Base-by-base conservation (phyloP, 2,888 invertebrate species). In the Heterodera filipjevi region DNA sequence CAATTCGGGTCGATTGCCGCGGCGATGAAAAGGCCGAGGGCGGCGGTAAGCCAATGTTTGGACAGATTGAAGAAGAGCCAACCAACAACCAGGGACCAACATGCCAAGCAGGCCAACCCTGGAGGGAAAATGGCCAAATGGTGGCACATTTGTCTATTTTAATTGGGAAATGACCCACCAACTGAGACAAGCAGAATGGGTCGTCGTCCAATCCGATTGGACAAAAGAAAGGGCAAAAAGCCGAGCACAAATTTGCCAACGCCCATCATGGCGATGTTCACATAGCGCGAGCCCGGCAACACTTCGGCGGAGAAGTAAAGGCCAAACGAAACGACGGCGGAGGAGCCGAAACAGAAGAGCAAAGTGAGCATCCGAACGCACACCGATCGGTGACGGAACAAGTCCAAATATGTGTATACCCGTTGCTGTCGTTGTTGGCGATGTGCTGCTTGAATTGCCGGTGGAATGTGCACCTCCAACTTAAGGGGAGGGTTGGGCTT, bases 1-100 rank as follows among this genome's bases (percentile, higher is more conserved):
- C 87, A 88, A 2, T 84, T 84, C 2, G 88, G 88, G 72, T 88
- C 88, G 74, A 86, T 74, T 27, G 82, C 66, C n/a, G 84, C 85
- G 10, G 85, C 81, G 22, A 86, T 80, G 12, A 82, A 39, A 16
- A 88, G 77, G 2, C 85, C 83, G 12, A 87, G 76, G 32, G 49
- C 33, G 66, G 78, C 68, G 44, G 68, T 79, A n/a, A 79, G 14
- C 70, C 79, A 81, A 71, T 59, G 77, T 44, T 59, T 39, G 39
- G 71, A 77, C 32, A 46, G 33, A 75, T 27, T 19, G 53, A 81
- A 53, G 68, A 64, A 30, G 33, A 32, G 46, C 76, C 76, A 76
- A 30, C n/a, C 66, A 32, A 71, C 32, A 1, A 78, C 71, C n/a
- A 82, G 46, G 2, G 35, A 27, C 79, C 78, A 80, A 44, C 83